Conservation (phyloP, 92 coral and sea anemone species). For the Epizoanthus ramosus region DNA sequence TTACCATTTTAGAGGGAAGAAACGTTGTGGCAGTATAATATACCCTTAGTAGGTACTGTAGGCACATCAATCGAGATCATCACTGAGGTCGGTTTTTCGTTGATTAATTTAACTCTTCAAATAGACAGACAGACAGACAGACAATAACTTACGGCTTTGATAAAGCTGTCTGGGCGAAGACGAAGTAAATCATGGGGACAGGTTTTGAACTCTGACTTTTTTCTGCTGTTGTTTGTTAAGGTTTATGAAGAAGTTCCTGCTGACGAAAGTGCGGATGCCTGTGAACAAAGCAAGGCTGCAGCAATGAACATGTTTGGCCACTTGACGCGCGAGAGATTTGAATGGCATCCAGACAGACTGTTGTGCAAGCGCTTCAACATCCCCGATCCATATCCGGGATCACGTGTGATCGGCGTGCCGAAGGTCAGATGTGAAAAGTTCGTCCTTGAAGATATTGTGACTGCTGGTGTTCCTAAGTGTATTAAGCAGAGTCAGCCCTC, state of each 20-base stretch:
- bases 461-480: slow-evolving; percentile 22
- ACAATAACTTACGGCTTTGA: too few species aligned
- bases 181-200: too few species aligned
- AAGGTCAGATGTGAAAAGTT: slow-evolving; percentile 68
- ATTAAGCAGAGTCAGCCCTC: background rate
- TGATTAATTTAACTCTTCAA: too few species aligned
- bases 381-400: slow-evolving; percentile 93
- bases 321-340: slow-evolving; percentile 83
- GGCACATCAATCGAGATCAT: too few species aligned
- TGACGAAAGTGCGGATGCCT: slow-evolving; percentile 35
- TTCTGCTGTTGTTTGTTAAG: background rate
- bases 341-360: slow-evolving; percentile 94
- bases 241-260: slow-evolving; percentile 58
- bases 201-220: too few species aligned
- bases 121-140: too few species aligned
- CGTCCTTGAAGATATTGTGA: slow-evolving; percentile 62
- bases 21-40: too few species aligned
- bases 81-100: too few species aligned
- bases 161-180: too few species aligned
- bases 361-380: slow-evolving; percentile 94
- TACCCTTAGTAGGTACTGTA: too few species aligned
- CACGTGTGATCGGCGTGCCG: slow-evolving; percentile 74
- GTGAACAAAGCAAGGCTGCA: slow-evolving; percentile 70
- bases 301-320: slow-evolving; percentile 93
- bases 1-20: too few species aligned